Conservation (phyloP, 2,888 invertebrate species). For the Hydroisotoma schaefferi region DNA sequence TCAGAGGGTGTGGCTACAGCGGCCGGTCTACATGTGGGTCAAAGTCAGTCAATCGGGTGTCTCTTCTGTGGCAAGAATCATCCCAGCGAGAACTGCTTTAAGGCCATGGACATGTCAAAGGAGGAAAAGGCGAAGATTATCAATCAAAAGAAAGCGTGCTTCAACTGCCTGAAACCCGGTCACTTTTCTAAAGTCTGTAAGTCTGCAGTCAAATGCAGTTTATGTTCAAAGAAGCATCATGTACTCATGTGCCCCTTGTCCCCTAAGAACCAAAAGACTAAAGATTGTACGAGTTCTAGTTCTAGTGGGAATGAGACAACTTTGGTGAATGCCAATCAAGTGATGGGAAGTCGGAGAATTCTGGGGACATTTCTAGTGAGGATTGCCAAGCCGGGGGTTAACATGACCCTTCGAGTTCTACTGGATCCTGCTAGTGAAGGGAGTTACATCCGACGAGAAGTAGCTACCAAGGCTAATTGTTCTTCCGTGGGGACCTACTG, state of each 20-base stretch:
- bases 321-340: background rate
- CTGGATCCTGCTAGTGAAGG: constrained; percentile 6
- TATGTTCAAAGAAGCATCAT: constrained; percentile 8
- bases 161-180: constrained; percentile 10
- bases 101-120: background rate
- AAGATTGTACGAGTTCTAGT: background rate
- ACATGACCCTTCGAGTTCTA: background rate
- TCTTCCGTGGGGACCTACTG: constrained; percentile 15
- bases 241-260: constrained; percentile 4
- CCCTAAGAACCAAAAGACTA: background rate
- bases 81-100: background rate
- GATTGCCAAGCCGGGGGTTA: background rate
- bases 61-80: constrained; percentile 5
- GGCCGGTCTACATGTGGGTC: background rate
- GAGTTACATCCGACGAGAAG: constrained; percentile 25
- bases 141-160: background rate
- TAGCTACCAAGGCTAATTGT: constrained; percentile 32
- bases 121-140: constrained; percentile 2
- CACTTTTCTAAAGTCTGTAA: constrained; percentile 6
- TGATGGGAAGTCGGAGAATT: background rate
- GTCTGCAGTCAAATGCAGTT: constrained; percentile 1
- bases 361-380: background rate
- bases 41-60: background rate
- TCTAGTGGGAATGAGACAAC: background rate
- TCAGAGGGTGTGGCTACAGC: background rate